Evolutionary conservation across 92 coral and sea anemone species (phyloP), one percentile per base, ranked within the genome.

Genomic region (Epizoanthus illoricatus): DNA sequence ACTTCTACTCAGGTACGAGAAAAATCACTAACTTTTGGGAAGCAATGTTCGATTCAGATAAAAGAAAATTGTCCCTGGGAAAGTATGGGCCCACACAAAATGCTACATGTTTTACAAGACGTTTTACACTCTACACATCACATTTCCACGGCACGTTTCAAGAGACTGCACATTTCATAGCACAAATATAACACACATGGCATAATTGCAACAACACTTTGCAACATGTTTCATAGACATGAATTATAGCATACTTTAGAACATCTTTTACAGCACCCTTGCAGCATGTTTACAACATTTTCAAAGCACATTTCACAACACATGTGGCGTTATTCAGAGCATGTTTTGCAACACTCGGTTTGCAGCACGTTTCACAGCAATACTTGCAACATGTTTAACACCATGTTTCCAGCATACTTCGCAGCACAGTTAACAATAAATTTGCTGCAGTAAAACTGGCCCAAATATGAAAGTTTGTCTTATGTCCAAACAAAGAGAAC

Each of bases 361-460:
- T 69, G 9, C 1, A 12, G 73, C 5, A 33, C 8, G 54, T 17
- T 39, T 36, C 55, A 39, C 73, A 69, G 5, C 47, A 69, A 40
- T 8, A 19, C 17, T 19, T 21, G 15, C 65, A 55, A 47, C 79
- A 16, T 9, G 12, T 23, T 23, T 3, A 16, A 66, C 66, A 75
- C 15, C 52, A 74, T 21, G 23, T 52, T n/a, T 59, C 63, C 42
- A 42, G 40, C 57, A 76, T 40, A 41, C 36, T 64, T 5, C 69
- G 3, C 23, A 64, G 28, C 45, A 20, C 41, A 41, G 23, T n/a
- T 60, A 4, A 52, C 41, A 21, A 23, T 57, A 41, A 10, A 58
- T 19, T 39, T 18, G 71, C 82, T 78, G 82, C 19, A 78, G 82
- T 78, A 78, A 78, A 78, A 63, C 82, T 78, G 82, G 82, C 82